Conservation (phyloP, 2,888 invertebrate genomes). For the Drosophila robusta region DNA sequence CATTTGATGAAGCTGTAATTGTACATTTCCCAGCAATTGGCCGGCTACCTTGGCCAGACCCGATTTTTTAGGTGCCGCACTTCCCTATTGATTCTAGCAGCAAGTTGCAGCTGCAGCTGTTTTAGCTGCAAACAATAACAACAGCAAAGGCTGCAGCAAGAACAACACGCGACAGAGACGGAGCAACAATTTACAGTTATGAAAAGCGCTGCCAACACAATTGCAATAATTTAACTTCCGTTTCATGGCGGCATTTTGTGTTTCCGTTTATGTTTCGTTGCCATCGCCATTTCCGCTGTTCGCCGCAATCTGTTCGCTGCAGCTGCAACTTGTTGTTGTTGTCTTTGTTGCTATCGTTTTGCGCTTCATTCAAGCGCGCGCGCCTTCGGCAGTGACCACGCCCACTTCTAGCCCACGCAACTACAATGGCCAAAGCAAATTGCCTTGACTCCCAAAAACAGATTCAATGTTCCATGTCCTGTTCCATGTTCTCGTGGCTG, state of each 20-base stretch:
- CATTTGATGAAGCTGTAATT: constrained; percentile 14
- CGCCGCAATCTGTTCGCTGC: constrained; percentile 65
- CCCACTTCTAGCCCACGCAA: constrained; percentile 30
- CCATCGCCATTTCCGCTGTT: constrained; percentile 66
- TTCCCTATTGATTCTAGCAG: constrained; percentile 17
- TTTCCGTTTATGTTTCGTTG: constrained; percentile 68
- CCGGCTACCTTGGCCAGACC: not conserved
- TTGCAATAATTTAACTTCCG: constrained; percentile 80
- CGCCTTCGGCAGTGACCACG: constrained; percentile 23
- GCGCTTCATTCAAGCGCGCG: constrained; percentile 34
- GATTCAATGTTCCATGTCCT: constrained; percentile 68
- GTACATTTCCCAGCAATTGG: constrained; percentile 5
- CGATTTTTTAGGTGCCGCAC: constrained; percentile 20
- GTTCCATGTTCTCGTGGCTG: constrained; percentile 50
- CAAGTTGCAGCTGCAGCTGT: constrained; percentile 16
- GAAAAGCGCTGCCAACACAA: constrained; percentile 71
- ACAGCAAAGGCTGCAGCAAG: constrained; percentile 11
- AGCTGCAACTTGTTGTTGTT: constrained; percentile 25
- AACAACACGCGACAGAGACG: constrained; percentile 8
- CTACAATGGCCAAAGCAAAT: constrained; percentile 38
- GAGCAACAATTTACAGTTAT: constrained; percentile 65
- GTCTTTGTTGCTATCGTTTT: constrained; percentile 21
- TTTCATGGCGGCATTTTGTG: constrained; percentile 74
- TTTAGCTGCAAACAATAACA: constrained; percentile 30
- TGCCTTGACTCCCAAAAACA: constrained; percentile 47